Evolutionary conservation across 2,113 vertebrate species (phyloP), one percentile per base, ranked within the genome.

Genomic region (Sialia sialis): DNA sequence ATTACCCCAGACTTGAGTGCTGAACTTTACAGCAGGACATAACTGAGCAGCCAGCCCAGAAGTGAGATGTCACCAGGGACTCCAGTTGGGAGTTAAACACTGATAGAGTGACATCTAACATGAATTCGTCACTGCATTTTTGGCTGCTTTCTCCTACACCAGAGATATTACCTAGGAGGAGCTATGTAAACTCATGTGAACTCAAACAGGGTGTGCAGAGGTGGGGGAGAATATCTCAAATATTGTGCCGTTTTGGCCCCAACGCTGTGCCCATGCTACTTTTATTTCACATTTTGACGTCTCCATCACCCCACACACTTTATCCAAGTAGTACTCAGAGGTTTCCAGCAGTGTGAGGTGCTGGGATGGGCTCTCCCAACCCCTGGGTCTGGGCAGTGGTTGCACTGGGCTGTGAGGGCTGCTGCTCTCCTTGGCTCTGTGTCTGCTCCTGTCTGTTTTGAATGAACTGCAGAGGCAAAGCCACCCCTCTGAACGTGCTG

Each of bases 21-120:
- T 93, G 85, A 95, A 93, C 72, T 91, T 80, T 16, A 43, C 72
- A 83, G 70, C 72, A 88, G 75, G 93, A 69, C 27, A n/a, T 39
- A 70, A 80, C 67, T 27, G 51, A 91, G 84, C 83, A 79, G 72
- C 55, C 82, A 88, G 55, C 32, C 49, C 63, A 77, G 72, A 30
- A 83, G 51, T 3, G 2, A 83, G 51, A 66, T 80, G 67, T 86
- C 79, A 80, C 59, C 69, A 69, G 16, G 25, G n/a, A 54, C 56
- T 90, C 44, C 66, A 68, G 58, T 60, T 60, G 77, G 63, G 58
- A 94, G 62, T 43, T 64, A 67, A 73, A 56, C 51, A 34, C 21
- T 41, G 34, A 14, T 18, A 14, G 16, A 69, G 55, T 80, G 43
- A 32, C 58, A 55, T 79, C 72, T 44, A 52, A 76, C 6, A 4